These are phyloP conservation scores for Aphelenchoides besseyi DNA, from an alignment of 1,140 invertebrate species.

Conservation along the genomic window DNA sequence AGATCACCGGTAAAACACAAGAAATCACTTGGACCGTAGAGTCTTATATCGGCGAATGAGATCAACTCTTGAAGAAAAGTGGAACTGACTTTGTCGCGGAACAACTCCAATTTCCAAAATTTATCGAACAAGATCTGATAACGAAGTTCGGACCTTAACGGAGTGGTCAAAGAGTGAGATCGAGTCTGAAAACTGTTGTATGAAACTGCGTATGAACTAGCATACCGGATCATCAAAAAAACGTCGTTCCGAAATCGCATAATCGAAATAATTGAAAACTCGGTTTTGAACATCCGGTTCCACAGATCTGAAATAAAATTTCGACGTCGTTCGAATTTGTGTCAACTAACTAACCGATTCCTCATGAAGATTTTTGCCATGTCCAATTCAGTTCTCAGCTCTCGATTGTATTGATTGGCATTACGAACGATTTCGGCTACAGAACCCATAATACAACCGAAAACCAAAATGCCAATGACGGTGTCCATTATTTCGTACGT, in stretches of 20 bases:
- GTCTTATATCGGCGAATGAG: not conserved
- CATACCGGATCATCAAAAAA: slow-evolving; percentile 22
- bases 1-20: slow-evolving; percentile 19
- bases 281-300: slow-evolving; percentile 23
- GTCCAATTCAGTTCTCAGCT: slow-evolving; percentile 20
- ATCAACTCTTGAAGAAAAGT: slow-evolving; percentile 21
- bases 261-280: slow-evolving; percentile 29
- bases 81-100: slow-evolving; percentile 10
- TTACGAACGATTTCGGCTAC: slow-evolving; percentile 24
- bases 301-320: slow-evolving; percentile 13
- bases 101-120: slow-evolving; percentile 11
- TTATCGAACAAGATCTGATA: slow-evolving; percentile 13
- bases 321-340: not conserved
- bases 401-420: slow-evolving; percentile 14
- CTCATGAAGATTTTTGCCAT: slow-evolving; percentile 24
- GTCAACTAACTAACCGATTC: slow-evolving; percentile 11
- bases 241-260: slow-evolving; percentile 20
- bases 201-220: slow-evolving; percentile 1
- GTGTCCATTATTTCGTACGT: slow-evolving; percentile 22
- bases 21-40: slow-evolving; percentile 20
- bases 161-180: slow-evolving; percentile 1
- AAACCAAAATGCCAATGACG: slow-evolving; percentile 28
- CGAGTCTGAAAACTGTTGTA: slow-evolving; percentile 11
- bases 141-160: slow-evolving; percentile 3
- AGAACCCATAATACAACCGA: slow-evolving; percentile 26